Conservation (phyloP, 2,888 invertebrate genomes). For the Labia minor region DNA sequence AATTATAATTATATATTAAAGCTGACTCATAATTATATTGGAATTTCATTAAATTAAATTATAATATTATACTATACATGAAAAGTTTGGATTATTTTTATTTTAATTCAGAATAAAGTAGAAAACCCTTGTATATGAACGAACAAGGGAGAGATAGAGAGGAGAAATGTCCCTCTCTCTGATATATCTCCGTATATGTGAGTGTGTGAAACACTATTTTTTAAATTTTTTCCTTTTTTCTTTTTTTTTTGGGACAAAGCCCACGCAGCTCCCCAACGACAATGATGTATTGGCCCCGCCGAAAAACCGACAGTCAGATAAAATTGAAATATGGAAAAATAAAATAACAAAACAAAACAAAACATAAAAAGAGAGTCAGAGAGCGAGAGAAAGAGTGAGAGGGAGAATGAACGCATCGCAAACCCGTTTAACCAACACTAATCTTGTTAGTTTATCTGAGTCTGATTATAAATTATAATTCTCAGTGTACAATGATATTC, state of each 20-base stretch:
- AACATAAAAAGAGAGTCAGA: too few species aligned
- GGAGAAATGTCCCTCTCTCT: background rate
- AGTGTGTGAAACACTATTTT: background rate
- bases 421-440: slow-evolving; percentile 13
- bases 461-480: slow-evolving; percentile 13
- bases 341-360: background rate
- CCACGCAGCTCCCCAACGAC: background rate
- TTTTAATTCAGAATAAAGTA: background rate
- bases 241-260: background rate
- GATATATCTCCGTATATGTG: background rate
- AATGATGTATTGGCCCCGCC: slow-evolving; percentile 1
- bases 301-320: slow-evolving; percentile 4
- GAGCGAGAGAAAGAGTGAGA: background rate
- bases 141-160: background rate
- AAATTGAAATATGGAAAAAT: slow-evolving; percentile 13
- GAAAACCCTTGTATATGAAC: background rate
- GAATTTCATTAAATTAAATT: too few species aligned
- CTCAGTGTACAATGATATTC: slow-evolving; percentile 8
- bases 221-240: background rate
- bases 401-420: background rate
- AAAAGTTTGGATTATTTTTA: too few species aligned
- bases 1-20: too few species aligned
- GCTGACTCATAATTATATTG: too few species aligned
- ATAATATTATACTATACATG: too few species aligned
- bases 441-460: slow-evolving; percentile 13